phyloP scores from a whole-genome alignment of 1,140 invertebrate genomes.

The Lordiphosa collinella region DNA sequence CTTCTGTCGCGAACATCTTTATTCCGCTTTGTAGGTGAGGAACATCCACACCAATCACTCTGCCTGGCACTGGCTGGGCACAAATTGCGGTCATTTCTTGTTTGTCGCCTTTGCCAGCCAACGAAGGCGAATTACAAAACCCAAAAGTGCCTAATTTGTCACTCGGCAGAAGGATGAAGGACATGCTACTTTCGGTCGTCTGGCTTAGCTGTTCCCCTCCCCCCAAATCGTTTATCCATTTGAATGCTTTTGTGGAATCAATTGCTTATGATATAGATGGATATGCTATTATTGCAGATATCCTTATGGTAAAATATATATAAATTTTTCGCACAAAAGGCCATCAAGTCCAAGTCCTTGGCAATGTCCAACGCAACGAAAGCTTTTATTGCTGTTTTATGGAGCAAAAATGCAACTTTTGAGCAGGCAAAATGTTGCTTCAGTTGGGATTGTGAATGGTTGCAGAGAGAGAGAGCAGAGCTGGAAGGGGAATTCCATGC shows the following conservation, averaged over 20 bases:
- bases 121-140: conserved; percentile 41
- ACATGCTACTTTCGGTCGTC: conserved; percentile 14
- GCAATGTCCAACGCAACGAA: conserved; percentile 36
- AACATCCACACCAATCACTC: conserved; percentile 60
- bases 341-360: conserved; percentile 27
- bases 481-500: not conserved
- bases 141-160: conserved; percentile 75
- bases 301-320: conserved; percentile 1
- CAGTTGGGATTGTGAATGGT: conserved; percentile 44
- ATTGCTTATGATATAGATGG: conserved; percentile 56
- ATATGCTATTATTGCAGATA: conserved; percentile 16
- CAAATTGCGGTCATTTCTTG: conserved; percentile 78
- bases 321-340: no score
- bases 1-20: conserved; percentile 46
- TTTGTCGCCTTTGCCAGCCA: conserved; percentile 57
- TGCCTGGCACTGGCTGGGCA: conserved; percentile 25
- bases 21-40: conserved; percentile 47
- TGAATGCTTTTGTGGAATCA: conserved; percentile 57
- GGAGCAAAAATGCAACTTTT: conserved; percentile 68
- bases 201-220: no score
- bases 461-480: not conserved
- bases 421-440: conserved; percentile 63
- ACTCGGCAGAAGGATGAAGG: conserved; percentile 29
- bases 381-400: conserved; percentile 72
- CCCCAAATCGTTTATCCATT: conserved; percentile 19